These are phyloP conservation scores for Helicoverpa assulta DNA, from an alignment of 2,888 invertebrate species.

Conservation along the genomic window DNA sequence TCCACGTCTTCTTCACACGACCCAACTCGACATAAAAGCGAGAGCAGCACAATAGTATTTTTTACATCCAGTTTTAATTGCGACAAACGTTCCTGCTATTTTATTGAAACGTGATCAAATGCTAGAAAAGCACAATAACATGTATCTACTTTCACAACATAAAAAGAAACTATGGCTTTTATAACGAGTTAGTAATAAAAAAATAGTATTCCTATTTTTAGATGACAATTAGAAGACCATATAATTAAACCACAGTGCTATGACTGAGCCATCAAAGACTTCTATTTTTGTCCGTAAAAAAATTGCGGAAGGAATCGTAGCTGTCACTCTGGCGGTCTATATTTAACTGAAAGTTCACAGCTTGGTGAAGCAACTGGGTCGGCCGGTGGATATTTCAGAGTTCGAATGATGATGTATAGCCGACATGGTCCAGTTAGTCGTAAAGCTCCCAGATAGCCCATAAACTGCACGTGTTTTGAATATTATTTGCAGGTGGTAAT, in stretches of 20 bases:
- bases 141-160: background rate
- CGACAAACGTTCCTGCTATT: slow-evolving; percentile 54
- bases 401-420: slow-evolving; percentile 61
- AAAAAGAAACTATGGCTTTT: background rate
- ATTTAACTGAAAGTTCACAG: slow-evolving; percentile 72
- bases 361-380: slow-evolving; percentile 71
- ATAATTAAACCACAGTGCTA: slow-evolving; percentile 10
- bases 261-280: slow-evolving; percentile 32
- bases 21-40: slow-evolving; percentile 55
- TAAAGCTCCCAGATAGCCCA: slow-evolving; percentile 26
- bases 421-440: slow-evolving; percentile 55
- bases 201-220: background rate
- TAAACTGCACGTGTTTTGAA: slow-evolving; percentile 40
- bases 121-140: background rate
- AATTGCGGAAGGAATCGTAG: slow-evolving; percentile 62
- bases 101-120: slow-evolving; percentile 22
- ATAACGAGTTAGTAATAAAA: background rate
- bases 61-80: slow-evolving; percentile 69
- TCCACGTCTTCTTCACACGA: slow-evolving; percentile 79
- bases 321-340: slow-evolving; percentile 72
- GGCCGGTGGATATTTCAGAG: slow-evolving; percentile 63
- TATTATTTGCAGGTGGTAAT: slow-evolving; percentile 23
- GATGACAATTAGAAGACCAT: slow-evolving; percentile 9
- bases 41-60: slow-evolving; percentile 70
- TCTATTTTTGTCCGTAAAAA: slow-evolving; percentile 50